These are phyloP conservation scores for Elaphurus davidianus DNA, from an alignment of 2,113 vertebrate species.

Conservation along the genomic window DNA sequence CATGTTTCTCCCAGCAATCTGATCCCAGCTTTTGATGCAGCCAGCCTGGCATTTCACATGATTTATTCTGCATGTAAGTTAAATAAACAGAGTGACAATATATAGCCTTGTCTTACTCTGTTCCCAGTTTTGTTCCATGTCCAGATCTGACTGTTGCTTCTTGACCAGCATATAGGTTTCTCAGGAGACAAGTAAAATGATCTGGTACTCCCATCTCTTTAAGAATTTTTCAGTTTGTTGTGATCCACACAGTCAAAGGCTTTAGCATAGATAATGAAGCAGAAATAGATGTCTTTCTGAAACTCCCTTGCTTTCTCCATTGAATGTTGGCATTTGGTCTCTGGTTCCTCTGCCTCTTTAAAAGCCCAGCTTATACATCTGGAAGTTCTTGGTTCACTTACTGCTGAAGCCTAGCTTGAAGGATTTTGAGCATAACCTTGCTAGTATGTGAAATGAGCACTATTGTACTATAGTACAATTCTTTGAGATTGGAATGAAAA, in stretches of 20 bases:
- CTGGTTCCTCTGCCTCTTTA: not conserved
- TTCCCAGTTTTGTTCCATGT: not conserved
- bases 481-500: not conserved
- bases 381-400: not conserved
- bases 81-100: not conserved
- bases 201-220: not conserved
- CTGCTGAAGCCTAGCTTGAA: not conserved
- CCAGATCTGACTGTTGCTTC: not conserved
- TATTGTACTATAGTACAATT: not conserved
- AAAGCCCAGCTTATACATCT: not conserved
- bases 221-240: not conserved
- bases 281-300: not conserved
- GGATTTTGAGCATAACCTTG: too few relatives aligned
- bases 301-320: not conserved
- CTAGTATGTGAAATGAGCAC: not conserved
- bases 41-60: not conserved
- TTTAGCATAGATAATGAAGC: not conserved
- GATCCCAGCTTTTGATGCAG: not conserved
- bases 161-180: not conserved
- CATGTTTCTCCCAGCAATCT: not conserved
- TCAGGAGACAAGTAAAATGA: not conserved
- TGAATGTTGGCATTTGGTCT: not conserved
- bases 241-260: not conserved
- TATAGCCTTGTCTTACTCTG: not conserved
- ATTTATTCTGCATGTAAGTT: not conserved